Evolutionary conservation across 2,888 invertebrate species (phyloP), one percentile per base, ranked within the genome.

Genomic region (Xylophagus ater): DNA sequence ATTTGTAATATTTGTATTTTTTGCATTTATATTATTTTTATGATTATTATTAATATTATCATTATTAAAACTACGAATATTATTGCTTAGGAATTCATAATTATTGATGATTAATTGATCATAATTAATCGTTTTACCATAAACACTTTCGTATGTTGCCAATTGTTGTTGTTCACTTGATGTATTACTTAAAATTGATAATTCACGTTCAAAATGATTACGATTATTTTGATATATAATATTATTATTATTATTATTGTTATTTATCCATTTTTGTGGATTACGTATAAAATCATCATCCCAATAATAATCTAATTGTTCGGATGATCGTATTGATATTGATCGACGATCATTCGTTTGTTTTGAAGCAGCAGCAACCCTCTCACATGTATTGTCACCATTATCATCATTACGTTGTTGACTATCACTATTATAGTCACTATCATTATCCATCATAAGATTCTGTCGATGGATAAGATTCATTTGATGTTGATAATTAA

Each of bases 61-160:
- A 34, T 36, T 29, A 32, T 40, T 42, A 40, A 30, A 28, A 44
- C 36, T 42, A 39, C 42, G 29, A 39, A 45, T 44, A 43, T 44
- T 47, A 45, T 47, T 48, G 43, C 45, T 44, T 42, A 48, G 36
- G 40, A 44, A 45, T 41, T 45, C 45, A 34, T 38, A 40, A 37
- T 46, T 42, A 35, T 34, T 41, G 15, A 38, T 33, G 34, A 43
- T 18, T 34, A 47, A 40, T 21, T 56, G 54, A 39, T 58, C 46
- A 49, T 53, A 64, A 43, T 65, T 62, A 33, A 60, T 59, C 40
- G 59, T 62, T 41, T 53, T 54, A 17, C 65, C 65, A 45, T 65
- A 65, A 43, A 59, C 55, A 45, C 63, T 65, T 34, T 65, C 63
- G 48, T 65, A 65, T 5, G 58, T 50, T 37, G 54, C 55, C 4